Percentiles rank a stretch among this genome's conserved stretches.
phyloP scores from a whole-genome alignment of 2,113 vertebrate genomes.

The Kryptolebias marmoratus region DNA sequence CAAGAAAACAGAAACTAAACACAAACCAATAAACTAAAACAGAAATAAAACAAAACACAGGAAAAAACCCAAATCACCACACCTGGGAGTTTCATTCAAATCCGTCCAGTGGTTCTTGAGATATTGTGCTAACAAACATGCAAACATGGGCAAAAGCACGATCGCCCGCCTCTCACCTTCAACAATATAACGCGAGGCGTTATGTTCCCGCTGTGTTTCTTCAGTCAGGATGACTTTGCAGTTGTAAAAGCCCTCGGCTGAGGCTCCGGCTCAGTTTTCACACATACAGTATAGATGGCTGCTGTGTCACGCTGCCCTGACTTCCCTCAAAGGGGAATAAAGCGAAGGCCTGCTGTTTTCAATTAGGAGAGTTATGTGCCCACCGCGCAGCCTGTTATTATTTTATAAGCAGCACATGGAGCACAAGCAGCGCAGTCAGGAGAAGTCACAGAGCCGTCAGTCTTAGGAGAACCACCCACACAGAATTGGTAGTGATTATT shows the following conservation, averaged over 20 bases:
- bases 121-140: too few species aligned
- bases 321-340: conserved; percentile 31
- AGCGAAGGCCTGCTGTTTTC: conserved; percentile 56
- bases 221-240: conserved; percentile 33
- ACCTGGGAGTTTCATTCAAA: too few species aligned
- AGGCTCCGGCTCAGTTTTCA: conserved; percentile 19
- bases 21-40: too few species aligned
- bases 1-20: too few species aligned
- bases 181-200: neutral
- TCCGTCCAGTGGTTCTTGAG: too few species aligned
- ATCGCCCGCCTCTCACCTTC: too few species aligned
- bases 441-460: conserved; percentile 20
- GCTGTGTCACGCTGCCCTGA: conserved; percentile 16
- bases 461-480: conserved; percentile 22
- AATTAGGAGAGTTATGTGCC: conserved; percentile 48
- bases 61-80: too few species aligned
- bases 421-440: conserved; percentile 17
- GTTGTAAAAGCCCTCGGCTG: conserved; percentile 4
- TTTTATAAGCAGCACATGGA: conserved; percentile 56
- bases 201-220: neutral
- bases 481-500: conserved; percentile 5
- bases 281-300: conserved; percentile 12
- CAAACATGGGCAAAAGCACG: too few species aligned
- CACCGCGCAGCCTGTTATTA: conserved; percentile 42
- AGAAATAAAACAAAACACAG: too few species aligned